phyloP scores from a whole-genome alignment of 2,797 vertebrate genomes.

The Catamblyrhynchus diadema region DNA sequence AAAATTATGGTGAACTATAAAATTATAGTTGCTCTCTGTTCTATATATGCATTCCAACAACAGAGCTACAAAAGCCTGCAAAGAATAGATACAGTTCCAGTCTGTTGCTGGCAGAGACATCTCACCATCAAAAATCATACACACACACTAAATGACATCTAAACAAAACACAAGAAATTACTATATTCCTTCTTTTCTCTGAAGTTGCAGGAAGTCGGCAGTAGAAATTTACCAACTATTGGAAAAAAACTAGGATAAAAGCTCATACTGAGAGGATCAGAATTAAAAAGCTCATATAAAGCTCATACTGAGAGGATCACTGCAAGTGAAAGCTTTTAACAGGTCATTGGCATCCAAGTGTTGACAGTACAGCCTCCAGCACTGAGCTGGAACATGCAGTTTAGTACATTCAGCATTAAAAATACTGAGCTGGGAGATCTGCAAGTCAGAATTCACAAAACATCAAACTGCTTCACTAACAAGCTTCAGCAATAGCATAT shows the following conservation, averaged over 20 bases:
- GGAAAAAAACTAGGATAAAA: neutral
- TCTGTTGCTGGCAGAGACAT: neutral
- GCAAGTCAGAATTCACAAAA: neutral
- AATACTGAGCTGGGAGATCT: neutral
- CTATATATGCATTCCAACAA: neutral
- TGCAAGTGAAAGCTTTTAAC: neutral
- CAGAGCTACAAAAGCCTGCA: neutral
- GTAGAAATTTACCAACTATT: neutral
- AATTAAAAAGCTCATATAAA: neutral
- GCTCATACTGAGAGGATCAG: neutral
- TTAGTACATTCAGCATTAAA: neutral
- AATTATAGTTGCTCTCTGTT: neutral
- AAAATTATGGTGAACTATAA: neutral
- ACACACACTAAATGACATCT: neutral
- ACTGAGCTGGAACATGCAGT: rapidly evolving
- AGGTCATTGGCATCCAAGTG: neutral
- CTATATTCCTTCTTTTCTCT: neutral
- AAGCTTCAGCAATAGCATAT: neutral
- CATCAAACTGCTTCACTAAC: neutral
- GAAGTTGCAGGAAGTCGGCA: neutral
- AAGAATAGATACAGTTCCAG: neutral
- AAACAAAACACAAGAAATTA: neutral
- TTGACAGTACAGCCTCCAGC: neutral
- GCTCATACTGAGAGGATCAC: neutral
- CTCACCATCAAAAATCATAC: neutral